Base-by-base conservation (phyloP, 1,140 invertebrate species). In the Drosophila ficusphila region DNA sequence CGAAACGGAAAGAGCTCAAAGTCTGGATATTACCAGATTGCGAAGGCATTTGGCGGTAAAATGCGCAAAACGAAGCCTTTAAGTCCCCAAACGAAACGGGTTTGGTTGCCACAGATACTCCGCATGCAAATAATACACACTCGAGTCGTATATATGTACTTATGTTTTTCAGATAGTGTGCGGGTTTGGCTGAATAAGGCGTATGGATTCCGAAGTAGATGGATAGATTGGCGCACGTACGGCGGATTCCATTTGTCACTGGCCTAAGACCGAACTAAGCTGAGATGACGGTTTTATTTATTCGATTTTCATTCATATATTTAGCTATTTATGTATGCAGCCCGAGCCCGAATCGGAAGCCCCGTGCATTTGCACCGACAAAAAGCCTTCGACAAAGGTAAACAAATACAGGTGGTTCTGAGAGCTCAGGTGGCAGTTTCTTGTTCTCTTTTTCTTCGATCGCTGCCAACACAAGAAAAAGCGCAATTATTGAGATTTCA, bases 21-120 rank as follows among this genome's bases (percentile, higher is more conserved):
- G 61, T 68, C 64, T 68, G 64, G 46, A 67, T 67, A 68, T 67
- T 68, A 68, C 64, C 46, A 68, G 64, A 68, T 68, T 67, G 64
- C 61, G 44, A 52, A 67, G 42, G 48, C 36, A 68, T 49, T 68
- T 68, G 44, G 44, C 62, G 60, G 60, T 33, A 27, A 58, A 65
- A 67, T 51, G 64, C 61, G 64, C 64, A 67, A 64, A 67, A 33
- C 46, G 64, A 68, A 68, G 61, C 61, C 64, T 68, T 68, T 68
- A 68, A 68, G 61, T 67, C 42, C 64, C 34, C 36, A 41, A 61
- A 44, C 29, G 53, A 64, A 68, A 68, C 64, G 64, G 41, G 64
- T 68, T 68, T 51, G 25, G 60, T 36, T 47, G 56, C 54, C 60
- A 62, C 60, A 62, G 60, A 44, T 64, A 62, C 61, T 42, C 60